Evolutionary conservation across 2,888 invertebrate genomes (phyloP), one percentile per base, ranked within the genome.

Genomic region (Athalia cordata): DNA sequence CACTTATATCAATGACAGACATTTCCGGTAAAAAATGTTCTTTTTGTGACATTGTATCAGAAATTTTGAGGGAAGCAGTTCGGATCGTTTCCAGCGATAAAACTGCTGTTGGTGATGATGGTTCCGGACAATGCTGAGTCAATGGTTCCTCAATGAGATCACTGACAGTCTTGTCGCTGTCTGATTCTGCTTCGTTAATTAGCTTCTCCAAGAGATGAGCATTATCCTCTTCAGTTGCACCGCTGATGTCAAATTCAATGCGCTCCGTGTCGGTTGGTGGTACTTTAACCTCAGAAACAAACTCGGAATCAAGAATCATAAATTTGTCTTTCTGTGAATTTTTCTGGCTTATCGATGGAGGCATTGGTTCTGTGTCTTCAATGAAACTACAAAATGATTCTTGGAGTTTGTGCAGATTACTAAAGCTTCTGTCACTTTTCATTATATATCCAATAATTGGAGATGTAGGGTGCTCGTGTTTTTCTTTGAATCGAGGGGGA

Each of bases 131-230:
- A 64, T 75, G 43, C 62, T 75, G 75, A 50, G 64, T 7, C 8
- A 78, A 81, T 0, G 66, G 45, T 11, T 86, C 85, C 29, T 87
- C 88, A 70, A 87, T 86, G 0, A 80, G 5, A 61, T 82, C 78
- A 50, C 80, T 81, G 1, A 70, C 47, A 52, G 82, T 79, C 29
- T 67, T 77, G 3, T 83, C 82, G n/a, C 78, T 81, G 11, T 84
- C 83, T 52, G 76, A 83, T 5, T 68, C 77, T 9, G 72, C 70
- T 11, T 62, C 66, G 4, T 43, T 9, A n/a, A 70, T n/a, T 52
- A n/a, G 29, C n/a, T 15, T 68, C n/a, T 5, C 55, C 57, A 7
- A 4, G 9, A 15, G 11, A n/a, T 15, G 29, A 9, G 43, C 15
- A 50, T 47, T 49, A 13, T 29, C 76, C 6, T 67, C 67, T 8